Percentiles rank a stretch among this genome's conserved stretches.
phyloP scores from a whole-genome alignment of 2,797 vertebrate species.

The Acanthornis magna region DNA sequence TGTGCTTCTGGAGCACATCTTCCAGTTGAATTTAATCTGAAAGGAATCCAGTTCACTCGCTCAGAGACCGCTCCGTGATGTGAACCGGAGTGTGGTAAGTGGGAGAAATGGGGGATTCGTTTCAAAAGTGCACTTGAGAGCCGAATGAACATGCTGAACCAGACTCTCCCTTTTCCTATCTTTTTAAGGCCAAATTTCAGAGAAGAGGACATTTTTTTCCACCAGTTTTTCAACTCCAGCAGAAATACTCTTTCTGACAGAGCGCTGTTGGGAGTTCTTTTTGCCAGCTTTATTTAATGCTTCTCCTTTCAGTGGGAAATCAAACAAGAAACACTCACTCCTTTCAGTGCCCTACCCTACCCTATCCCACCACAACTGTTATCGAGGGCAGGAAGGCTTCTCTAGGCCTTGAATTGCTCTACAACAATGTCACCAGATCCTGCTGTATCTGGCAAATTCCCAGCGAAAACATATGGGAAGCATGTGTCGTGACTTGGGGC shows the following conservation, averaged over 20 bases:
- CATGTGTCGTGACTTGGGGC: slow-evolving; percentile 62
- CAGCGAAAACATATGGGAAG: slow-evolving; percentile 71
- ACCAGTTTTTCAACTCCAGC: not conserved
- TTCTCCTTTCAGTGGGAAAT: not conserved
- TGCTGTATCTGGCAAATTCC: slow-evolving; percentile 39
- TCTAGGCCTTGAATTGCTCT: not conserved
- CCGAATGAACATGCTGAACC: not conserved
- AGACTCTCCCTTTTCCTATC: not conserved
- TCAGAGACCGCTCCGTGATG: slow-evolving; percentile 42
- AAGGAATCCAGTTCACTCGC: slow-evolving; percentile 51
- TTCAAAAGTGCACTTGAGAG: slow-evolving; percentile 7
- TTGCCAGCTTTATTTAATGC: not conserved
- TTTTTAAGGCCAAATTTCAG: slow-evolving; percentile 25
- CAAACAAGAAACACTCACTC: slow-evolving; percentile 37
- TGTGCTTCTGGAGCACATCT: slow-evolving; percentile 66
- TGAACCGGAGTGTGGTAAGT: slow-evolving; percentile 42
- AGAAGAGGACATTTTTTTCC: not conserved
- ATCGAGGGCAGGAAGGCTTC: not conserved
- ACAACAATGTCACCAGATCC: slow-evolving; percentile 41
- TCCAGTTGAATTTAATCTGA: slow-evolving; percentile 65
- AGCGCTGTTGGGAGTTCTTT: not conserved
- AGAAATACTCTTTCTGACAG: not conserved
- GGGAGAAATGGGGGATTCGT: not conserved
- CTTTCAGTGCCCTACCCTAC: not conserved
- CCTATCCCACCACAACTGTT: not conserved